Base-by-base conservation (phyloP, 2,797 vertebrate genomes). In the Lutjanus campechanus region DNA sequence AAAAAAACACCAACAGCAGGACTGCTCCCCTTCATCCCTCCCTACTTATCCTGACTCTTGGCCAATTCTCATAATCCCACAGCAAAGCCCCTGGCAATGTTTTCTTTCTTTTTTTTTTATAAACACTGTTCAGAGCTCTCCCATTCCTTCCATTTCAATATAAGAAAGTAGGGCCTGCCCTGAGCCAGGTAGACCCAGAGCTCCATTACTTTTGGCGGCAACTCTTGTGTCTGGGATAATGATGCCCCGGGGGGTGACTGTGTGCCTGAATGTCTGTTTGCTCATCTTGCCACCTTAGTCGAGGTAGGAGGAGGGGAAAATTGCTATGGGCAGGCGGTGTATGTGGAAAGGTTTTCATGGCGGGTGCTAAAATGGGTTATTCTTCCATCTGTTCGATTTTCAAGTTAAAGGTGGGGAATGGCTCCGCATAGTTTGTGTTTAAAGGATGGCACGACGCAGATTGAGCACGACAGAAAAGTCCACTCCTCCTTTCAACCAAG, bases 211-310 rank as follows among this genome's bases (percentile, higher is more conserved):
- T 90, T 89, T 91, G 86, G 85, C 72, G 61, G 86, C 82, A 87
- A 90, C 86, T 85, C 79, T 86, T 90, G 88, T 89, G 89, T 86
- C 88, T 85, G 73, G 69, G 77, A 92, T 93, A 92, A 93, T 92
- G 89, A 93, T 91, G 83, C 92, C 92, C 88, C 20, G 36, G 85
- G 82, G 92, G 92, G 86, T 72, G 82, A 87, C 68, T 68, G 69
- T 84, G 83, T 67, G 81, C 69, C 83, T 89, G 74, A 88, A 88
- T 90, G 88, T 90, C 85, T 91, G 89, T 93, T 92, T 89, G 89
- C 87, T 94, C 91, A 86, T 93, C 85, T 84, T 73, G 83, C 87
- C 86, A 88, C 82, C 89, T 81, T 75, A 63, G 84, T 78, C 1
- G 68, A 85, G 63, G 84, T 55, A 72, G 77, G 80, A 70, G 85